Conservation (phyloP, 1,140 invertebrate genomes). For the Hypsibius dujardini region DNA sequence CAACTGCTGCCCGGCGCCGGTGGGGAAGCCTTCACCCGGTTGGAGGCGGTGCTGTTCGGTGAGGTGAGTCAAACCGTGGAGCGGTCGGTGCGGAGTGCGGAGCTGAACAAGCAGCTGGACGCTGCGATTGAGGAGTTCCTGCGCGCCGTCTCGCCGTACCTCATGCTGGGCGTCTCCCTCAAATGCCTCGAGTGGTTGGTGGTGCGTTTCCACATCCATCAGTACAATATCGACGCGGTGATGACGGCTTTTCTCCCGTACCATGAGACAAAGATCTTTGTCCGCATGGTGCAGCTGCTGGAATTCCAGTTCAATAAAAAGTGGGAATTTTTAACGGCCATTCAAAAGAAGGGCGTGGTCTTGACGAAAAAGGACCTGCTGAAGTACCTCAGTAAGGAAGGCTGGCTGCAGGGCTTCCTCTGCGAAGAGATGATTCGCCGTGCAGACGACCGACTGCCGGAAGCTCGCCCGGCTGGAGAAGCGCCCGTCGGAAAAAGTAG, state of each 20-base stretch:
- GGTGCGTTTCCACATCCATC: slow-evolving; percentile 60
- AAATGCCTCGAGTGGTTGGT: slow-evolving; percentile 84
- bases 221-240: slow-evolving; percentile 62
- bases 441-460: not conserved
- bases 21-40: slow-evolving; percentile 51
- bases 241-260: slow-evolving; percentile 66
- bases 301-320: slow-evolving; percentile 42
- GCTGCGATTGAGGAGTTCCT: slow-evolving; percentile 59
- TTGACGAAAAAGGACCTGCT: not conserved
- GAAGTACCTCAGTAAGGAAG: slow-evolving; percentile 1
- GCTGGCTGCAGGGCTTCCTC: not conserved
- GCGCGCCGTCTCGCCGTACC: slow-evolving; percentile 61
- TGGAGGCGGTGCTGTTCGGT: slow-evolving; percentile 55
- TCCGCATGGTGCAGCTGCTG: slow-evolving; percentile 56
- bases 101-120: slow-evolving; percentile 57
- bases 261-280: slow-evolving; percentile 72
- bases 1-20: slow-evolving; percentile 36
- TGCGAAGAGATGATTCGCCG: not conserved
- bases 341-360: not conserved
- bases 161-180: slow-evolving; percentile 59
- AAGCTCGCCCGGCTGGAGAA: not conserved
- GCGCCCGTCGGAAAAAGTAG: too few relatives aligned
- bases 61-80: slow-evolving; percentile 52
- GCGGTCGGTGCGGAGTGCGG: slow-evolving; percentile 51
- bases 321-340: slow-evolving; percentile 54